Percentiles rank a stretch among this genome's conserved stretches.
Evolutionary conservation across 2,113 vertebrate genomes (phyloP).

Genomic region (Hippopotamus amphibius): DNA sequence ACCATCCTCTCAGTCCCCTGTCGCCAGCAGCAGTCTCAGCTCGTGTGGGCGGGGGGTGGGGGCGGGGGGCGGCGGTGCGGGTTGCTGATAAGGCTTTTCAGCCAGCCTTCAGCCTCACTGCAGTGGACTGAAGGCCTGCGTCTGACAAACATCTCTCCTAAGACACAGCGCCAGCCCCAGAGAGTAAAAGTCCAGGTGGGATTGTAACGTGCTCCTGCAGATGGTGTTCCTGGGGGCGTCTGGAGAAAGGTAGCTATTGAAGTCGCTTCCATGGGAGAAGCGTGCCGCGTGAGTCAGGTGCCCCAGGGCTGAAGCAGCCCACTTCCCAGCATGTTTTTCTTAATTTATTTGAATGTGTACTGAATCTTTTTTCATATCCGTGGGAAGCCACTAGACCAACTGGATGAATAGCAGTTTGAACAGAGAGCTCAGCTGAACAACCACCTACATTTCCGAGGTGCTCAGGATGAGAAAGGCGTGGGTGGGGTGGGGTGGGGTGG

Average conservation of each 20-base stretch:
- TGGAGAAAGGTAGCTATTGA: neutral
- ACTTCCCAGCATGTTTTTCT: neutral
- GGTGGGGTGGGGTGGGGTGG: no score
- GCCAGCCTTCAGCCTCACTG: rapidly evolving
- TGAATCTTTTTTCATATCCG: neutral
- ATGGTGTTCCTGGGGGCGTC: neutral
- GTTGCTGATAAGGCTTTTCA: neutral
- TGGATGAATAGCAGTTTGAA: neutral
- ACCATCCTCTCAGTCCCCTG: neutral
- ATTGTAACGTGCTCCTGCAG: neutral
- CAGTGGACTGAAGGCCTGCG: neutral
- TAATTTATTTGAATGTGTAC: neutral
- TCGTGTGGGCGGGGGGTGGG: neutral
- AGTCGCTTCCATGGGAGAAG: neutral
- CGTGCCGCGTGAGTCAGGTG: rapidly evolving
- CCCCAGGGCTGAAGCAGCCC: neutral
- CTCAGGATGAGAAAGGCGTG: neutral
- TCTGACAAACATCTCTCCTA: neutral
- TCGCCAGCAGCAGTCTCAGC: neutral
- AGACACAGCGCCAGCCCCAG: neutral
- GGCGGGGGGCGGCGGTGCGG: no score
- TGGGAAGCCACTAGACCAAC: neutral
- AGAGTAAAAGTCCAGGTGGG: neutral
- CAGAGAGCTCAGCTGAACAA: neutral
- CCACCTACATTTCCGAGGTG: neutral